Base-by-base conservation (phyloP, 2,888 invertebrate species). In the Rhingia rostrata region DNA sequence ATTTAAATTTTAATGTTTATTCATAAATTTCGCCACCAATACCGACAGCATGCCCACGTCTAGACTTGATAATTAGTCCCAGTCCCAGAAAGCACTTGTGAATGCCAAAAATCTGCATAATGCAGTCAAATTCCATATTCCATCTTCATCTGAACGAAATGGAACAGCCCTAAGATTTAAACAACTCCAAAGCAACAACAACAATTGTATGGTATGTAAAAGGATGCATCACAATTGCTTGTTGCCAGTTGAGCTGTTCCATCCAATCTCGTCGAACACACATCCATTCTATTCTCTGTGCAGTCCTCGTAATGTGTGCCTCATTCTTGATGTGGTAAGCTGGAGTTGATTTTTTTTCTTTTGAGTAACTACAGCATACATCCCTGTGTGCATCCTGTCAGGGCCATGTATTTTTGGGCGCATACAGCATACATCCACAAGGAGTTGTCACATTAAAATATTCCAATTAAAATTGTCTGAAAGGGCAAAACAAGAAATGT, bases 391-490 rank as follows among this genome's bases (percentile, higher is more conserved):
- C 43, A 69, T 74, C 53, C 53, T 61, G 49, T 35, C 80, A 22
- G 22, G 51, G 58, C 35, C 41, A 45, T 47, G 43, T 43, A 22
- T n/a, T 63, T n/a, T 47, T 22, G 41, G 12, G 22, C 30, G 41
- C 66, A 64, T 32, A 61, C 47, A 53, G 60, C 64, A 66, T 60
- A 39, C 39, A 10, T 58, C 47, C 56, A 32, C 54, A 56, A 49
- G 32, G 45, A 58, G 45, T 60, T 80, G 63, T 74, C 60, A 74
- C 74, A 84, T 80, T 80, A 66, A 70, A 84, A 84, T 84, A 80
- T 84, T 84, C 84, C 79, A 84, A 84, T 80, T 84, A 84, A 84
- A 84, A 84, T 60, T 79, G 73, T 79, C 53, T 64, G 43, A 10
- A 83, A 74, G 75, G 64, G 74, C 70, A 75, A 74, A 84, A 70